phyloP scores from a whole-genome alignment of 2,888 invertebrate genomes.

The Lithophane socia region DNA sequence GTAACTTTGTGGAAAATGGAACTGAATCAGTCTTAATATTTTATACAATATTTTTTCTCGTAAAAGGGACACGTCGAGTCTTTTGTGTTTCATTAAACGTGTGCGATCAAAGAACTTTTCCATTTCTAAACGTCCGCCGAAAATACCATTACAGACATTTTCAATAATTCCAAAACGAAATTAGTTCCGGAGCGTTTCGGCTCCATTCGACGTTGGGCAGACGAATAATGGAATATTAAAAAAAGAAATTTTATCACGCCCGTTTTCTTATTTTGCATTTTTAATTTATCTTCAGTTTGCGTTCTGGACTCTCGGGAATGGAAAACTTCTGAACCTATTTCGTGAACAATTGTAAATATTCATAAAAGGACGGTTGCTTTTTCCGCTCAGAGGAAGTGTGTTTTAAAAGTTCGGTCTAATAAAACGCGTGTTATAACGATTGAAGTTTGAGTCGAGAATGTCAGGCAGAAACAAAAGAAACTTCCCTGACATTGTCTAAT shows the following conservation, averaged over 20 bases:
- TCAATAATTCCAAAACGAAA: conserved; percentile 69
- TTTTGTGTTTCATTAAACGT: conserved; percentile 68
- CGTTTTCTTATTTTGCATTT: conserved; percentile 64
- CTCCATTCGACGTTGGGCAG: conserved; percentile 54
- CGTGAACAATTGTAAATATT: conserved; percentile 66
- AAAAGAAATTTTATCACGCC: conserved; percentile 63
- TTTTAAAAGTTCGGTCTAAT: conserved; percentile 60
- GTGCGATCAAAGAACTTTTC: conserved; percentile 66
- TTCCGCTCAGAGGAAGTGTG: conserved; percentile 34
- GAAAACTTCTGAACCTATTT: conserved; percentile 66
- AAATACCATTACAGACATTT: conserved; percentile 66
- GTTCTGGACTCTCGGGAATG: conserved; percentile 51
- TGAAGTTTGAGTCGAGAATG: conserved; percentile 53
- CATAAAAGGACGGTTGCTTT: conserved; percentile 47
- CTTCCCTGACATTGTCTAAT: conserved; percentile 32
- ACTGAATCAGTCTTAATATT: conserved; percentile 49
- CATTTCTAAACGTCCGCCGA: conserved; percentile 65
- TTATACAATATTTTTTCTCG: conserved; percentile 51
- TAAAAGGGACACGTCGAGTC: conserved; percentile 59
- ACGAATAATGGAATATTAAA: conserved; percentile 65
- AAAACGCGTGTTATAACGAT: conserved; percentile 62
- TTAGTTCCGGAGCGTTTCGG: conserved; percentile 66
- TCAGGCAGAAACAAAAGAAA: conserved; percentile 44
- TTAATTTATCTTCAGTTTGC: conserved; percentile 70
- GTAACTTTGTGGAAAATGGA: conserved; percentile 35